phyloP scores from a whole-genome alignment of 1,140 invertebrate genomes.

The Drosophila pachea region DNA sequence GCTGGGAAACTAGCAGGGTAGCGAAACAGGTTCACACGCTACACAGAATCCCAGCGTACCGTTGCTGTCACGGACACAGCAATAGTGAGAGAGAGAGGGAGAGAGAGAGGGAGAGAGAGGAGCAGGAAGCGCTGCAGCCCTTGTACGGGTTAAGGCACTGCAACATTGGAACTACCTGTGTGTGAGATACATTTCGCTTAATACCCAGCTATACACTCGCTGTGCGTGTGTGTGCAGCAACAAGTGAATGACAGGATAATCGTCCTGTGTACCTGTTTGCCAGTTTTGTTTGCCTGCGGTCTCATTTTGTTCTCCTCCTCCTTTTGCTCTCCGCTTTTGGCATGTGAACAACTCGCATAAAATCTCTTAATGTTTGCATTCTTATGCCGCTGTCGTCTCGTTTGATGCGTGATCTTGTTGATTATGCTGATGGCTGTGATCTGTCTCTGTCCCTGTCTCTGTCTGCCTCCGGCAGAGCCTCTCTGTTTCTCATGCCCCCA shows the following conservation, averaged over 20 bases:
- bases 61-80: slow-evolving; percentile 2
- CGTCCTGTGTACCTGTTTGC: slow-evolving; percentile 72
- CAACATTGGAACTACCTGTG: slow-evolving; percentile 52
- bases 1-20: slow-evolving; percentile 14
- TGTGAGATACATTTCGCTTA: slow-evolving; percentile 37
- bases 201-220: slow-evolving; percentile 16
- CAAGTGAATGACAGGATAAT: slow-evolving; percentile 79
- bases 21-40: slow-evolving; percentile 76
- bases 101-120: slow-evolving; percentile 8
- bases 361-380: slow-evolving; percentile 77
- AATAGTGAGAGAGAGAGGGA: too few relatives aligned
- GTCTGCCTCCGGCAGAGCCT: not conserved
- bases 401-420: slow-evolving; percentile 77
- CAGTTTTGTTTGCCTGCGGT: slow-evolving; percentile 47
- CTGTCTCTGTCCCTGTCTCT: slow-evolving; percentile 27
- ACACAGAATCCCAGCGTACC: slow-evolving; percentile 32
- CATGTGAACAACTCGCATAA: slow-evolving; percentile 75
- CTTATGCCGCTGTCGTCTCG: slow-evolving; percentile 75
- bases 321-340: slow-evolving; percentile 44
- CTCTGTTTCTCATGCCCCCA: slow-evolving; percentile 46
- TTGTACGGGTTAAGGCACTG: slow-evolving; percentile 42
- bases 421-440: slow-evolving; percentile 69
- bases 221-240: slow-evolving; percentile 45
- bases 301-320: slow-evolving; percentile 22
- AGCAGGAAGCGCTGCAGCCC: slow-evolving; percentile 63